phyloP scores from a whole-genome alignment of 1,140 invertebrate species.

The Brachionus asplanchnoidis region DNA sequence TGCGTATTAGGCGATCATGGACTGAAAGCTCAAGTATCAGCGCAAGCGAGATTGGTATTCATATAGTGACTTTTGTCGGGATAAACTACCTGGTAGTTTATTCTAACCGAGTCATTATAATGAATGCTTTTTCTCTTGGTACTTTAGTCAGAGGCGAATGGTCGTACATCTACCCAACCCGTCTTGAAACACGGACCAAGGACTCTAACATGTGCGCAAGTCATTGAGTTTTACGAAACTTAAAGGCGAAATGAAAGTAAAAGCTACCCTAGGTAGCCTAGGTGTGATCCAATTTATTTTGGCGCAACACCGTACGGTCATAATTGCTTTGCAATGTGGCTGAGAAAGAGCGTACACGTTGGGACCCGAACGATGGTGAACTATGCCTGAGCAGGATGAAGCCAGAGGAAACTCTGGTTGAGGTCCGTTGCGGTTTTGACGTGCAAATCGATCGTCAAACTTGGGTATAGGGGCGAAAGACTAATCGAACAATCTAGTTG shows the following conservation, averaged over 20 bases:
- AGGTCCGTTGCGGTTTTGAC: conserved; percentile 79
- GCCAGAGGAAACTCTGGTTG: conserved; percentile 81
- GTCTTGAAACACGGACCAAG: conserved; percentile 91
- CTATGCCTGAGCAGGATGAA: conserved; percentile 79
- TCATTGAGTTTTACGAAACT: conserved; percentile 65
- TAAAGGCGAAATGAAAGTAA: conserved; percentile 67
- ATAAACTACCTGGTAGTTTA: too few relatives aligned
- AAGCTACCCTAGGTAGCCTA: conserved; percentile 48
- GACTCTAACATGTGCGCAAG: conserved; percentile 78
- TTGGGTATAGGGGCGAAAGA: conserved; percentile 86
- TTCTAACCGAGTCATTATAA: not conserved
- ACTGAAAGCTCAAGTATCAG: conserved; percentile 19
- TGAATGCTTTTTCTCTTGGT: not conserved
- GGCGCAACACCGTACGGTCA: conserved; percentile 58
- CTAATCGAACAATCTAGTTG: conserved; percentile 86
- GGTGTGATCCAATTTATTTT: conserved; percentile 56
- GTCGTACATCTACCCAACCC: conserved; percentile 63
- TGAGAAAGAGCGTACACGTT: conserved; percentile 69
- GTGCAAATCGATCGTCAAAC: conserved; percentile 84
- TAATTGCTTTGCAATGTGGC: conserved; percentile 54
- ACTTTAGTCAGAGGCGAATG: conserved; percentile 59
- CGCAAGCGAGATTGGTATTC: not conserved
- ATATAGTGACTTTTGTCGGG: not conserved
- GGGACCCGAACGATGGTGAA: conserved; percentile 84
- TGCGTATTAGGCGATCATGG: conserved; percentile 5